Conservation (phyloP, 1,140 invertebrate species). For the Drosophila rufa region DNA sequence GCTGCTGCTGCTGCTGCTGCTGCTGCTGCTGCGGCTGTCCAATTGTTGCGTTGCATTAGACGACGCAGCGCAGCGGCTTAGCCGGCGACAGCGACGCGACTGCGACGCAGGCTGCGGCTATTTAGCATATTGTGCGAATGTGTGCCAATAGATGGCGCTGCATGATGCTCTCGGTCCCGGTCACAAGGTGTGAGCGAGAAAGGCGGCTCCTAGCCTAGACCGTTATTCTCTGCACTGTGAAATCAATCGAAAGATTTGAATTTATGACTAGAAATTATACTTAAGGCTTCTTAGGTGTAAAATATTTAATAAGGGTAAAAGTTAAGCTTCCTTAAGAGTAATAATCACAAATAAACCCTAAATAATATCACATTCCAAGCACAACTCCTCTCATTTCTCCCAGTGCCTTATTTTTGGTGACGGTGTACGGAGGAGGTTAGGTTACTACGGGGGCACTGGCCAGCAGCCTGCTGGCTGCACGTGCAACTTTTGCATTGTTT, state of each 20-base stretch:
- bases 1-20: slow-evolving; percentile 44
- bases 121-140: slow-evolving; percentile 80
- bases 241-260: slow-evolving; percentile 1
- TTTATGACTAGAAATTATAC: no score
- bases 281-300: no score
- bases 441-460: slow-evolving; percentile 16
- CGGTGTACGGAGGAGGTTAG: slow-evolving; percentile 1
- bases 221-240: slow-evolving; percentile 23
- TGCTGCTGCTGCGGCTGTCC: slow-evolving; percentile 53
- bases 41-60: slow-evolving; percentile 80
- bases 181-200: slow-evolving; percentile 25
- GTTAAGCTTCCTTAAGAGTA: neutral
- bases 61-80: slow-evolving; percentile 47
- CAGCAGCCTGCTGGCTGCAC: slow-evolving; percentile 54
- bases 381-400: slow-evolving; percentile 4
- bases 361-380: neutral
- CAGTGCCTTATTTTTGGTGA: slow-evolving; percentile 10
- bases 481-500: slow-evolving; percentile 81
- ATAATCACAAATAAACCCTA: neutral
- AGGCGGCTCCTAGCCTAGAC: slow-evolving; percentile 16
- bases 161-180: slow-evolving; percentile 48
- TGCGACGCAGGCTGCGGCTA: slow-evolving; percentile 47
- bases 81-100: slow-evolving; percentile 35
- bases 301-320: neutral
- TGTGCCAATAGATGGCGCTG: slow-evolving; percentile 81